Evolutionary conservation across 2,888 invertebrate species (phyloP).

Genomic region (Elgonia sp.): DNA sequence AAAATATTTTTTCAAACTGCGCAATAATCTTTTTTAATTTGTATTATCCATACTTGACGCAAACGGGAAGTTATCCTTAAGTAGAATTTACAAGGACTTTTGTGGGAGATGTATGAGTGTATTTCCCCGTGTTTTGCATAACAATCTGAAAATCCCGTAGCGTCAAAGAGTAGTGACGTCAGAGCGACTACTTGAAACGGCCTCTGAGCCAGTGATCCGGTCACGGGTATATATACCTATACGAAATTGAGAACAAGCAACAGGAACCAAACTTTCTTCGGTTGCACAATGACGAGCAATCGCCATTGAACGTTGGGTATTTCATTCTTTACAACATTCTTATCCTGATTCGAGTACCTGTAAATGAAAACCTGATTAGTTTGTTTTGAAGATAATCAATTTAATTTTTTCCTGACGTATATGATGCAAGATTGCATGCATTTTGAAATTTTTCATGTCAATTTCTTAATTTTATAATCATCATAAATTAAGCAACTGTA

Average conservation of each 20-base stretch:
- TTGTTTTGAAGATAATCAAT: too few relatives aligned
- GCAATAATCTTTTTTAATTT: too few relatives aligned
- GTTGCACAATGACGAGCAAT: slow-evolving; percentile 69
- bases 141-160: slow-evolving; percentile 39
- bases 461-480: too few relatives aligned
- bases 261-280: slow-evolving; percentile 75
- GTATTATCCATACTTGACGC: slow-evolving; percentile 3
- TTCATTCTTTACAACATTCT: slow-evolving; percentile 36
- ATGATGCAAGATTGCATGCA: too few relatives aligned
- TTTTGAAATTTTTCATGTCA: too few relatives aligned
- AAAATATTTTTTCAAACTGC: too few relatives aligned
- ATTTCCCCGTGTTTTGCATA: slow-evolving; percentile 40
- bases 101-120: neutral
- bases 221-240: slow-evolving; percentile 51
- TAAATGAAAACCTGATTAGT: neutral
- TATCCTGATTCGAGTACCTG: neutral
- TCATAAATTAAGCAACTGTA: too few relatives aligned
- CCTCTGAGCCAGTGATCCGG: slow-evolving; percentile 44
- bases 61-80: slow-evolving; percentile 2
- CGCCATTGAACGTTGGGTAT: slow-evolving; percentile 54
- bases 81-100: neutral
- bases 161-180: slow-evolving; percentile 47
- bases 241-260: slow-evolving; percentile 73
- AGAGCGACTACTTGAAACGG: slow-evolving; percentile 34
- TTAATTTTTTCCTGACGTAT: too few relatives aligned